phyloP scores from a whole-genome alignment of 92 coral and sea anemone genomes.

The Epizoanthus scotinus region DNA sequence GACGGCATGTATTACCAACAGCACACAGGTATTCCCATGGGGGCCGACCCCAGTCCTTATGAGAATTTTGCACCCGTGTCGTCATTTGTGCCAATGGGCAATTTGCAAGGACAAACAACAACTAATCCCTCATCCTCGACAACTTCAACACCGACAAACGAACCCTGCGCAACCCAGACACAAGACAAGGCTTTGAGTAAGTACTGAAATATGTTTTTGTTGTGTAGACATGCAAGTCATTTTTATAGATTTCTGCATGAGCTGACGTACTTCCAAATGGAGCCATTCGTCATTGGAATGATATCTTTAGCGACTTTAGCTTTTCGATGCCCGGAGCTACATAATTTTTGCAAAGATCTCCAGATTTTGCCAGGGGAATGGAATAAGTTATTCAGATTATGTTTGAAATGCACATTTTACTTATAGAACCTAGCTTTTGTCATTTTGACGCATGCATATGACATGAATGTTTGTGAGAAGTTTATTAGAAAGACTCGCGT shows the following conservation, averaged over 20 bases:
- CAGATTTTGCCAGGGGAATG: conserved; percentile 20
- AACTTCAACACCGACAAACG: conserved; percentile 42
- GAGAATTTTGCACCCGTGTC: conserved; percentile 81
- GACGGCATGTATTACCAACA: conserved; percentile 76
- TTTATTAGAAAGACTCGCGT: neutral
- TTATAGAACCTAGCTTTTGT: neutral
- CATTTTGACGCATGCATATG: neutral
- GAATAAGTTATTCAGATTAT: conserved; percentile 10
- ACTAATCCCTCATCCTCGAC: conserved; percentile 41
- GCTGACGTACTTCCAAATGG: conserved; percentile 17
- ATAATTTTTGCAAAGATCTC: conserved; percentile 5
- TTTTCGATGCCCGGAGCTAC: conserved; percentile 28
- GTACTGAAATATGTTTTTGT: conserved; percentile 51
- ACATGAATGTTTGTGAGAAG: neutral
- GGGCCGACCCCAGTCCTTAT: conserved; percentile 72
- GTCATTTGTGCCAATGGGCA: conserved; percentile 65
- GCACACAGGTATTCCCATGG: conserved; percentile 77
- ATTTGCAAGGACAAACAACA: conserved; percentile 57
- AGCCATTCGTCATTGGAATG: conserved; percentile 32
- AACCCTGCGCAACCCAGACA: conserved; percentile 43
- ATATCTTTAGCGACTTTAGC: neutral
- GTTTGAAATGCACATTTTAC: conserved; percentile 9
- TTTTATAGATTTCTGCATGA: conserved; percentile 33
- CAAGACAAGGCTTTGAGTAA: conserved; percentile 75
- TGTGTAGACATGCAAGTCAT: conserved; percentile 36